Conservation (phyloP, 2,888 invertebrate genomes). For the Lasiommata megera region DNA sequence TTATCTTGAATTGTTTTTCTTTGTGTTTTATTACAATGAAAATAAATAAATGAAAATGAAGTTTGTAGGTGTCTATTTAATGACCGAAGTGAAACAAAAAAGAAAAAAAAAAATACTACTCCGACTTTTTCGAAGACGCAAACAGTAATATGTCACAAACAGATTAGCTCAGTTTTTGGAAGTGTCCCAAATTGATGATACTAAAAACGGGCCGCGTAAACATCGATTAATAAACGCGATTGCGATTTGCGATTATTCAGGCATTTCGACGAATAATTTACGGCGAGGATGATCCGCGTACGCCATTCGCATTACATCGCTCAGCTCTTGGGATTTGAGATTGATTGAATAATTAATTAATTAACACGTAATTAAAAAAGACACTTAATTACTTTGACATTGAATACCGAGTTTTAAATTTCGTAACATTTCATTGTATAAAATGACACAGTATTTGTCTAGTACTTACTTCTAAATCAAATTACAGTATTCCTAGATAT, state of each 20-base stretch:
- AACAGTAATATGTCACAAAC: background rate
- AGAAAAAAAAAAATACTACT: no score
- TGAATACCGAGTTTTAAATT: background rate
- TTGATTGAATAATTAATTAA: background rate
- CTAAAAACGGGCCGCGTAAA: conserved; percentile 30
- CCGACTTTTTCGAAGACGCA: background rate
- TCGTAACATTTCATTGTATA: no score
- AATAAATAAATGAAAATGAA: no score
- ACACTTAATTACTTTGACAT: background rate
- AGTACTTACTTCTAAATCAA: no score
- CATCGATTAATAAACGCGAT: conserved; percentile 38
- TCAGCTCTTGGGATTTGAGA: background rate
- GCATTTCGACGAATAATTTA: conserved; percentile 27
- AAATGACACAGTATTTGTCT: no score
- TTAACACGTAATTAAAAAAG: no score
- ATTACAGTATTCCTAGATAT: no score
- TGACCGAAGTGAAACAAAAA: no score
- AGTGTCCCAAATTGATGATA: conserved; percentile 28
- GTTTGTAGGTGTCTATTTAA: no score
- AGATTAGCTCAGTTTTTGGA: conserved; percentile 30
- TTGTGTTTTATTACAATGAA: no score
- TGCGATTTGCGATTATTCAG: conserved; percentile 33
- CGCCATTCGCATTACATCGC: background rate
- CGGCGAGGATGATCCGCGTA: conserved; percentile 1
- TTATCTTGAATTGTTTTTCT: no score